Percentiles rank a stretch among this genome's conserved stretches.
These are phyloP conservation scores for Thumatha senex DNA, from an alignment of 2,888 invertebrate species.

Conservation along the genomic window DNA sequence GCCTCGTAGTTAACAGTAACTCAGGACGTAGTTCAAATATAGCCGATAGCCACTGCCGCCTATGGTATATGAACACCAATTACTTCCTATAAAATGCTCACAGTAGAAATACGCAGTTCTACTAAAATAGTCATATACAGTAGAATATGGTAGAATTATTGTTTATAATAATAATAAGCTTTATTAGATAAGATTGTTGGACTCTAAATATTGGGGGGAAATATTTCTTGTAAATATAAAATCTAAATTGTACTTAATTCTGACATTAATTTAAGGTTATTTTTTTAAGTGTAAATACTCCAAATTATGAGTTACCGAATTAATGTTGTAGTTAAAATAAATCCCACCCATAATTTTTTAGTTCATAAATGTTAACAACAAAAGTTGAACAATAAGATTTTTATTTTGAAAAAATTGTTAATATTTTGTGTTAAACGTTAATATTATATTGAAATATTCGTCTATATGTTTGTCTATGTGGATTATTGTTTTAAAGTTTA, in stretches of 20 bases:
- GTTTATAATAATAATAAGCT: conserved; percentile 44
- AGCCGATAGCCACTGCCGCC: conserved; percentile 10
- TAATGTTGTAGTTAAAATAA: conserved; percentile 33
- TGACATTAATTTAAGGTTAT: neutral
- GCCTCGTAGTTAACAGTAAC: too few relatives aligned
- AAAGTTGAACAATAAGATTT: neutral
- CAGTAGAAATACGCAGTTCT: conserved; percentile 31
- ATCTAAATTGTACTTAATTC: conserved; percentile 1
- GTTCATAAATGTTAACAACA: conserved; percentile 15
- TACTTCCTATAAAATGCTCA: conserved; percentile 46
- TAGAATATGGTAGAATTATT: conserved; percentile 33
- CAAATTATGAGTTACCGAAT: conserved; percentile 30
- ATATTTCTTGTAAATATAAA: neutral
- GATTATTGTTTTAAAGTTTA: neutral
- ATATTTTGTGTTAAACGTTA: neutral
- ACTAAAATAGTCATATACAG: conserved; percentile 21
- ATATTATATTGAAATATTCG: neutral
- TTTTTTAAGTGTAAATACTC: neutral
- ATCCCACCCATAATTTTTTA: conserved; percentile 31
- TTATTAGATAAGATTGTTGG: conserved; percentile 40
- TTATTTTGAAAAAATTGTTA: neutral
- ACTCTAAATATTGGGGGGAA: conserved; percentile 13
- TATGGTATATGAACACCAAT: conserved; percentile 15
- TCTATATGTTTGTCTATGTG: neutral
- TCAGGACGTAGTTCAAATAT: neutral